Base-by-base conservation (phyloP, 2,113 vertebrate genomes). In the Periophthalmodon schlosseri region DNA sequence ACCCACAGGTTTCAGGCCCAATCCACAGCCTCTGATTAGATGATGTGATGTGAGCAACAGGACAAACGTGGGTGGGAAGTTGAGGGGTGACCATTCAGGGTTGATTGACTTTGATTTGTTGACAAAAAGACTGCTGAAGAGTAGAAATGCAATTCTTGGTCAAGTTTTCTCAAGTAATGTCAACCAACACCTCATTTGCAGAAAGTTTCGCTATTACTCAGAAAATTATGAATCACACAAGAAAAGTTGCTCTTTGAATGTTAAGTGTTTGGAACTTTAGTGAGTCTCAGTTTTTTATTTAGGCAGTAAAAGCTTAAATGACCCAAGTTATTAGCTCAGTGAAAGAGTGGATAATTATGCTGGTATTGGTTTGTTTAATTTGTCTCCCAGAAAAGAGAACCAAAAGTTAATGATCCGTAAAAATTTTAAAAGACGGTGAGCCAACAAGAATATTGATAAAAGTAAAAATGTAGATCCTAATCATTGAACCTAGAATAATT, bases 21-120 rank as follows among this genome's bases (percentile, higher is more conserved):
- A 78, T 86, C 75, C 86, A 88, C 82, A 80, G 80, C 84, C 74
- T 84, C 83, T 91, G 91, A 92, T 90, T 90, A 88, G 84, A 72
- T 84, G 83, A 76, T 86, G 84, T 83, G 83, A 79, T 86, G 77
- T 87, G 74, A 78, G 71, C 81, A 78, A 76, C 60, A 76, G 71
- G 74, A 20, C 70, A 78, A 56, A 69, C 28, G 23, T 44, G 60
- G 68, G 33, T 36, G 74, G 65, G 18, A 70, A 16, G 46, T 15
- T 72, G 61, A 12, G 47, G 70, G 58, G 4, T 49, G 47, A 75
- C 63, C 67, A 68, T 69, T 75, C 11, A 28, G 20, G 0, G 11
- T 69, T 77, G 71, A 67, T 46, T 33, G 63, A 3, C 66, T 65
- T 28, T 44, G 52, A 54, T 36, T 60, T 75, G 69, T 76, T 70